Evolutionary conservation across 2,888 invertebrate species (phyloP).

Genomic region (Baccha elongata): DNA sequence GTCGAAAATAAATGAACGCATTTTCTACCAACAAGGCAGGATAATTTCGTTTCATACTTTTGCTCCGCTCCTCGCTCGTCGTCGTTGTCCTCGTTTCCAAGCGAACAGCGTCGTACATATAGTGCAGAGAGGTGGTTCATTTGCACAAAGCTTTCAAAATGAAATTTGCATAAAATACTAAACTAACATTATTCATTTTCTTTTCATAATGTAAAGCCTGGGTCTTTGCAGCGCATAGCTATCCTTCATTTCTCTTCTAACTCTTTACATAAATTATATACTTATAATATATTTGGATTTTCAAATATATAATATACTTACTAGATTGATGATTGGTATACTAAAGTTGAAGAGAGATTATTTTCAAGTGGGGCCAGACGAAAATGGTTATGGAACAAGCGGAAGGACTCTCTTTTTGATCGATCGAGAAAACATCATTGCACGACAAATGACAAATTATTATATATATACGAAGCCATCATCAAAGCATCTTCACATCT

Average conservation of each 20-base stretch:
- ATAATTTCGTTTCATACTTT: slow-evolving; percentile 46
- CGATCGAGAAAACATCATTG: slow-evolving; percentile 50
- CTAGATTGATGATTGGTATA: slow-evolving; percentile 52
- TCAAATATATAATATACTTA: slow-evolving; percentile 39
- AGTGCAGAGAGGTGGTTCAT: slow-evolving; percentile 39
- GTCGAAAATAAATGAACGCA: slow-evolving; percentile 66
- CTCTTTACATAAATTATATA: background rate
- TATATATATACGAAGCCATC: background rate
- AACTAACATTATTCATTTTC: slow-evolving; percentile 73
- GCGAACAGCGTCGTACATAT: background rate
- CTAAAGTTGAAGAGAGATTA: background rate
- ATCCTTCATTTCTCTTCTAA: slow-evolving; percentile 26
- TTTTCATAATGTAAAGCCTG: slow-evolving; percentile 70
- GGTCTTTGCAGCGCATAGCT: slow-evolving; percentile 42
- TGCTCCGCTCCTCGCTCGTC: background rate
- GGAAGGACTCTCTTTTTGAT: slow-evolving; percentile 36
- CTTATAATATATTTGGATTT: background rate
- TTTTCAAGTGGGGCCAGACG: background rate
- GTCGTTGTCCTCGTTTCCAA: background rate
- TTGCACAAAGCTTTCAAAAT: slow-evolving; percentile 68
- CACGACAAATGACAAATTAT: background rate
- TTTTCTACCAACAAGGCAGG: slow-evolving; percentile 45
- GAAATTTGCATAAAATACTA: slow-evolving; percentile 72
- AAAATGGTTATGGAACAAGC: slow-evolving; percentile 21
- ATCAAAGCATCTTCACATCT: slow-evolving; percentile 2